Conservation (phyloP, 2,113 vertebrate species). For the Halichoerus grypus region DNA sequence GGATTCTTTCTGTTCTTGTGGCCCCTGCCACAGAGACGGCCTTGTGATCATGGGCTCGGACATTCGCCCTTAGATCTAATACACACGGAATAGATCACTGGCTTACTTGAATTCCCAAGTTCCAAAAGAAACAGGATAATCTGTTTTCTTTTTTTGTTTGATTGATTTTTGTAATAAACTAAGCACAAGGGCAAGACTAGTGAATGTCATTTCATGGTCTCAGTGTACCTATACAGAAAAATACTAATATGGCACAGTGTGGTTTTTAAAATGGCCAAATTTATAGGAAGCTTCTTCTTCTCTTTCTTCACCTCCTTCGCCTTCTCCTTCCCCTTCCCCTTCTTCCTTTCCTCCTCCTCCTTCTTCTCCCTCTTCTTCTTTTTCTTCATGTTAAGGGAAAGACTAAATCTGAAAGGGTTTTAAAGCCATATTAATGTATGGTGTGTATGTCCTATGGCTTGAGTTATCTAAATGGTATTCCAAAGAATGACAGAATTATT, state of each 20-base stretch:
- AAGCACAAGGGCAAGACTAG: background rate
- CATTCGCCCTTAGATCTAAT: rapidly evolving
- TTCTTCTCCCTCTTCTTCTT: background rate
- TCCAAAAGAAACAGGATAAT: background rate
- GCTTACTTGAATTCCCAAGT: background rate
- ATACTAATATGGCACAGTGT: rapidly evolving
- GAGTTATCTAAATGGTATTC: background rate
- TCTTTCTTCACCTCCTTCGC: background rate
- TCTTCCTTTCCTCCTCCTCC: background rate
- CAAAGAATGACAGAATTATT: background rate
- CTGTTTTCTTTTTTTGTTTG: background rate
- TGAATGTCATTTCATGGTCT: rapidly evolving
- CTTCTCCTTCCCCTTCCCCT: background rate
- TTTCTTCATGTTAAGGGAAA: no score
- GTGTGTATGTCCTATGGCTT: rapidly evolving
- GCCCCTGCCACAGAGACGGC: rapidly evolving
- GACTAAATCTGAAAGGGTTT: background rate
- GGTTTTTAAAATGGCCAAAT: background rate
- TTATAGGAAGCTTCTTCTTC: background rate
- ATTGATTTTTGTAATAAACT: background rate
- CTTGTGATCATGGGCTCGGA: rapidly evolving
- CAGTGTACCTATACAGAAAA: rapidly evolving
- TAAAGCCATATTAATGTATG: background rate
- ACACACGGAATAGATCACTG: rapidly evolving
- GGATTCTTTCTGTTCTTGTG: background rate